A percentile compares a stretch with the other conserved stretches of the same genome.
These are phyloP conservation scores for Clinocottus analis DNA, from an alignment of 2,113 vertebrate species.

Conservation along the genomic window DNA sequence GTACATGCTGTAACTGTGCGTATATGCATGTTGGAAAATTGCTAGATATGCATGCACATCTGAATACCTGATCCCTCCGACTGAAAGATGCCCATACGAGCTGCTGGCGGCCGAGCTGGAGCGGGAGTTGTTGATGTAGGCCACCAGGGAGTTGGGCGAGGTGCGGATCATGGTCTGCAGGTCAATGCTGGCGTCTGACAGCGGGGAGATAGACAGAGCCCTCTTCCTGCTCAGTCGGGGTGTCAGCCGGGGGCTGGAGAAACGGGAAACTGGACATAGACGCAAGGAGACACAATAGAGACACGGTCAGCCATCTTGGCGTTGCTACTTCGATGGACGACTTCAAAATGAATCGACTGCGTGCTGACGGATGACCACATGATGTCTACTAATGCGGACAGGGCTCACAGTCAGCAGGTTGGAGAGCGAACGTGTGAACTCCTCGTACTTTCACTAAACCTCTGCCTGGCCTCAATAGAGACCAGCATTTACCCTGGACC, in stretches of 20 bases:
- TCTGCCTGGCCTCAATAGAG: not conserved
- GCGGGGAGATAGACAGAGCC: slow-evolving; percentile 94
- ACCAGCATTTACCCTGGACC: slow-evolving; percentile 24
- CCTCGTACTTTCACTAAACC: not conserved
- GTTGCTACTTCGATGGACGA: not conserved
- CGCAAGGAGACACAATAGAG: not conserved
- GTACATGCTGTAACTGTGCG: not conserved
- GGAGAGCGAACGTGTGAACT: not conserved
- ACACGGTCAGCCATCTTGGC: not conserved
- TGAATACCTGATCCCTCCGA: slow-evolving; percentile 93
- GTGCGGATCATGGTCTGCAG: slow-evolving; percentile 99
- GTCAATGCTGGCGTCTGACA: slow-evolving; percentile 98
- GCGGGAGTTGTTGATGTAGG: slow-evolving; percentile 99
- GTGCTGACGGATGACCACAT: not conserved
- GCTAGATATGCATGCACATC: not conserved
- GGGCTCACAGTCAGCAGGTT: not conserved
- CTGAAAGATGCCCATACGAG: slow-evolving; percentile 96
- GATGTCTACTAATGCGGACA: not conserved
- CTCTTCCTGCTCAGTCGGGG: slow-evolving; percentile 94
- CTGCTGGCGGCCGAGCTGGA: slow-evolving; percentile 97
- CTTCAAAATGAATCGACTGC: not conserved
- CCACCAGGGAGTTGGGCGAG: slow-evolving; percentile 97
- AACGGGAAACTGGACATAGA: slow-evolving; percentile 90
- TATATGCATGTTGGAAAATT: not conserved
- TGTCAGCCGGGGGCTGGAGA: slow-evolving; percentile 94